Evolutionary conservation across 1,140 invertebrate species (phyloP), one percentile per base, ranked within the genome.

Genomic region (Drosophila virilis): DNA sequence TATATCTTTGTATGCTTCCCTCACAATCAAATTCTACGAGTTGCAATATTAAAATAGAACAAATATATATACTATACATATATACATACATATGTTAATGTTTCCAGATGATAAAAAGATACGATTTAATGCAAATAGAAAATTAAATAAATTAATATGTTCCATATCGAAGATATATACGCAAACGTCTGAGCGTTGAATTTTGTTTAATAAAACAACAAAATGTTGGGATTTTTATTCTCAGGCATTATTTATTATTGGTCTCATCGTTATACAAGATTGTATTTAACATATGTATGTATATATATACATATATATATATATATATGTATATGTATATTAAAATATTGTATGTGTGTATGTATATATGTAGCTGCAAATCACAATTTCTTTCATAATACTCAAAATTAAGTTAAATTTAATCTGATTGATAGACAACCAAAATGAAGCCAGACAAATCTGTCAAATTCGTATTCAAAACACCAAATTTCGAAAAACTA

Each of bases 201-300:
- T 68, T 28, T 28, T 72, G 61, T 70, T 86, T 78, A 86, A 86
- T 88, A 86, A 86, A 86, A 86, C 83, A 88, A 88, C 83, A 82
- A 77, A 42, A 74, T 62, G 77, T 69, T 58, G 59, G 46, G 61
- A 78, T 74, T 79, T 71, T 77, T 78, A 59, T 81, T 57, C 43
- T 74, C 67, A 69, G 58, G 67, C 71, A 77, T 79, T 70, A 74
- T 86, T 86, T 86, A 88, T 86, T 86, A 69, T 72, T 82, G 77
- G 69, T 79, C 79, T 79, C 79, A 83, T 65, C 68, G 54, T 73
- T 65, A 70, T 86, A 79, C 76, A 84, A 74, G 67, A 62, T 79
- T 72, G 74, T 58, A 77, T 80, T 86, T 66, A 82, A 88, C 78
- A 86, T 86, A 82, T 82, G 82, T 85, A 85, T 85, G 78, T 74